These are phyloP conservation scores for Menidia menidia DNA, from an alignment of 2,797 vertebrate genomes.

Conservation along the genomic window DNA sequence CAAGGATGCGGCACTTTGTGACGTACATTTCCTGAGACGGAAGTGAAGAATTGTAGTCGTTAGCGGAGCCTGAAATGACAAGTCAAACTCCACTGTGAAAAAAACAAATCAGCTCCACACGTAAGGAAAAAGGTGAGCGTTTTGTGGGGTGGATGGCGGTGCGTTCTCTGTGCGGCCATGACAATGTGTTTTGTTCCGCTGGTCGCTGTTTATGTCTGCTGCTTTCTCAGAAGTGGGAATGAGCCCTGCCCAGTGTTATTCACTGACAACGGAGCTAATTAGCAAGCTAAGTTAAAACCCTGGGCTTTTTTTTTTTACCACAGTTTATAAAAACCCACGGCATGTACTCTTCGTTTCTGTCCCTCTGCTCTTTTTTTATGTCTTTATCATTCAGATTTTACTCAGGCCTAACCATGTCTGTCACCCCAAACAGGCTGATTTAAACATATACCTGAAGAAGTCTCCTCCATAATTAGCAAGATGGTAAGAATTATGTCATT, in stretches of 20 bases:
- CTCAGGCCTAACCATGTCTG: constrained; percentile 25
- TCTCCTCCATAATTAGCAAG: constrained; percentile 4
- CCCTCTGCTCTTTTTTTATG: constrained; percentile 2
- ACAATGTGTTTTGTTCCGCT: background rate
- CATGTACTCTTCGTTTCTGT: constrained; percentile 7
- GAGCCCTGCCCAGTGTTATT: constrained; percentile 36
- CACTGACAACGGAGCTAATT: constrained; percentile 34
- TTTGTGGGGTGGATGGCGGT: rapidly evolving
- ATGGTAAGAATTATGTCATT: constrained; percentile 60
- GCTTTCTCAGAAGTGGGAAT: constrained; percentile 21
- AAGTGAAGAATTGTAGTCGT: constrained; percentile 64
- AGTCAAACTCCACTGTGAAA: constrained; percentile 49
- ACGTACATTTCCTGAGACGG: constrained; percentile 62
- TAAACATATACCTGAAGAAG: constrained; percentile 16
- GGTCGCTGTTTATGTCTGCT: constrained; percentile 1
- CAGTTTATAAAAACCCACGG: background rate
- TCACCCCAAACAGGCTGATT: background rate
- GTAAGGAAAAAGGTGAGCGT: constrained; percentile 30
- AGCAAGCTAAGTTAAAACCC: constrained; percentile 27
- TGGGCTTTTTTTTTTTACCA: background rate
- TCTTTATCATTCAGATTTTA: constrained; percentile 21
- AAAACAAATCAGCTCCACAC: constrained; percentile 1
- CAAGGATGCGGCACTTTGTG: background rate
- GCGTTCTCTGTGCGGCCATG: background rate
- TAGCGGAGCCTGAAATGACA: constrained; percentile 60